A percentile compares a stretch with the other conserved stretches of the same genome.
Evolutionary conservation across 2,113 vertebrate genomes (phyloP).

Genomic region (Rousettus leschenaultii): DNA sequence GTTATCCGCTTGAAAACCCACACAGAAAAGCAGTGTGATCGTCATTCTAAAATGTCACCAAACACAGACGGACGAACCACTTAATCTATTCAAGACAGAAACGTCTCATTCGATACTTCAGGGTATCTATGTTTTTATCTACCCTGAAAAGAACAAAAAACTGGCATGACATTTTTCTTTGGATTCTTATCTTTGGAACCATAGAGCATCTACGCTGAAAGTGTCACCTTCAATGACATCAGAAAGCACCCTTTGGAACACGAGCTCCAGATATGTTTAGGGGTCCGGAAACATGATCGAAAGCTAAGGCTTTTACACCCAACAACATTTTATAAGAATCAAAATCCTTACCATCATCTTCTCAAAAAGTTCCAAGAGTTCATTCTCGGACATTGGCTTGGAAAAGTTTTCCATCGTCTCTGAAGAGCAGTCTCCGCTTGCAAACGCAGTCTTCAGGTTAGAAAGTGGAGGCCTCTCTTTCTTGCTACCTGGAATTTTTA

Average conservation of each 20-base stretch:
- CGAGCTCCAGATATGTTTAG: not conserved
- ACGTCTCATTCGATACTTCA: not conserved
- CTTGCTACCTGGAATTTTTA: constrained; percentile 91
- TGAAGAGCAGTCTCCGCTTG: constrained; percentile 78
- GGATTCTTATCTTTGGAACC: not conserved
- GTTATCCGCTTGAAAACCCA: not conserved
- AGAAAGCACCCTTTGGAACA: not conserved
- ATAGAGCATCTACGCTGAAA: not conserved
- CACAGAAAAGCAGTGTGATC: not conserved
- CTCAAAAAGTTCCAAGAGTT: constrained; percentile 92
- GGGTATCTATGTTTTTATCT: not conserved
- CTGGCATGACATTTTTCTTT: not conserved
- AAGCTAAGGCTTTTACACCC: not conserved
- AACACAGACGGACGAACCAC: not conserved
- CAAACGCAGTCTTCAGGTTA: constrained; percentile 79
- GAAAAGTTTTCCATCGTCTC: constrained; percentile 83
- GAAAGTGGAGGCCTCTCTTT: constrained; percentile 87
- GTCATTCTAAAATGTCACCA: not conserved
- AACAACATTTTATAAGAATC: not conserved
- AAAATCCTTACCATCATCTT: constrained; percentile 93
- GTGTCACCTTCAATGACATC: not conserved
- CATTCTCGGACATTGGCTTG: constrained; percentile 87
- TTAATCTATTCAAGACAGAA: not conserved
- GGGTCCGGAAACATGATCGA: not conserved
- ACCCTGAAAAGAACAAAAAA: not conserved